These are phyloP conservation scores for Diabrotica balteata DNA, from an alignment of 2,888 invertebrate genomes.

Conservation along the genomic window DNA sequence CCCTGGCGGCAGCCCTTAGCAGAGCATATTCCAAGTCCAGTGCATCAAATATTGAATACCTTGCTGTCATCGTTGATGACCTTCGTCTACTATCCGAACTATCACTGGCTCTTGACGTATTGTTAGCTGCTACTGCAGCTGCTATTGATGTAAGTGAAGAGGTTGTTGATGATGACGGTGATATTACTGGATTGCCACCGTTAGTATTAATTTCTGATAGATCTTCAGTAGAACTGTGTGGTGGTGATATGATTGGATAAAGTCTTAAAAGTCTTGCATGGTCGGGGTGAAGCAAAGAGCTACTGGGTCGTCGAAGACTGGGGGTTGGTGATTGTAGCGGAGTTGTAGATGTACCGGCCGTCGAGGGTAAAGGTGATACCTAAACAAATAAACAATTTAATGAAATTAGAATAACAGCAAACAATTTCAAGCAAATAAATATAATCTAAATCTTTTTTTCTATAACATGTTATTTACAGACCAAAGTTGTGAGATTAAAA, in stretches of 20 bases:
- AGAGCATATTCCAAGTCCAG: constrained; percentile 75
- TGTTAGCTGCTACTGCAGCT: constrained; percentile 52
- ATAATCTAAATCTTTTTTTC: too few relatives aligned
- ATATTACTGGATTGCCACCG: constrained; percentile 51
- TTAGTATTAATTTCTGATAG: constrained; percentile 59
- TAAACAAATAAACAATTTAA: constrained; percentile 43
- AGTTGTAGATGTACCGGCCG: constrained; percentile 56
- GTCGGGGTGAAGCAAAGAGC: constrained; percentile 71
- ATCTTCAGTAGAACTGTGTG: constrained; percentile 60
- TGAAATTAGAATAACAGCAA: neutral
- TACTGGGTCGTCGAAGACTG: constrained; percentile 64
- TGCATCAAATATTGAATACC: constrained; percentile 74
- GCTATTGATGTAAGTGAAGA: constrained; percentile 66
- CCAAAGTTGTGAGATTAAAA: too few relatives aligned
- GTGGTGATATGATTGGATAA: constrained; percentile 59
- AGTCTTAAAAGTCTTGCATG: constrained; percentile 70
- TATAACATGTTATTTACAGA: too few relatives aligned
- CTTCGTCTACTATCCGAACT: constrained; percentile 62
- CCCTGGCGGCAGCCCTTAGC: constrained; percentile 72
- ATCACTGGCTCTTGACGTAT: constrained; percentile 50
- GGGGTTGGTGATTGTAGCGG: constrained; percentile 56
- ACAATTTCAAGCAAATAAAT: too few relatives aligned
- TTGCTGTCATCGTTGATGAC: constrained; percentile 68
- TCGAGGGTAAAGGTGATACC: constrained; percentile 65
- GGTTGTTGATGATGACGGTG: constrained; percentile 66